Percentiles rank a stretch among this genome's conserved stretches.
These are phyloP conservation scores for Apis dorsata DNA, from an alignment of 1,140 invertebrate genomes.

Conservation along the genomic window DNA sequence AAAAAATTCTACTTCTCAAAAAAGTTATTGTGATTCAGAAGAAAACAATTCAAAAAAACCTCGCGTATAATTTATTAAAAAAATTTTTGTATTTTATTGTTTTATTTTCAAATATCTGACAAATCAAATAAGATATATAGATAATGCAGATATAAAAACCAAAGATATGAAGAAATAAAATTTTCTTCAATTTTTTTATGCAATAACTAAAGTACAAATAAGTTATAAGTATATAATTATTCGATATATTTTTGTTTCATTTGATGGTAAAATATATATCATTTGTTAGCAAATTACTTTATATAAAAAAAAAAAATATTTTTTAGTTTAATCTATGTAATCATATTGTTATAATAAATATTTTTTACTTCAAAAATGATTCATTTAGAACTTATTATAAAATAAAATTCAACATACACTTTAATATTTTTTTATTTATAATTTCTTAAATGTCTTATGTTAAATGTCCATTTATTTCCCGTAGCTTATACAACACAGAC, in stretches of 20 bases:
- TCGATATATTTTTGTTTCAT: slow-evolving; percentile 28
- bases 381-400: background rate
- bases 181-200: slow-evolving; percentile 10
- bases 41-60: slow-evolving; percentile 37
- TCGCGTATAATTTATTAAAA: slow-evolving; percentile 21
- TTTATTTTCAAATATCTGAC: background rate
- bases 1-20: background rate
- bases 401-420: slow-evolving; percentile 37
- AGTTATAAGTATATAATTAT: slow-evolving; percentile 11
- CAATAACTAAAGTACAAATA: slow-evolving; percentile 42
- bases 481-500: slow-evolving; percentile 49
- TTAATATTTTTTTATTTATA: slow-evolving; percentile 44
- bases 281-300: slow-evolving; percentile 17
- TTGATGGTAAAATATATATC: slow-evolving; percentile 25
- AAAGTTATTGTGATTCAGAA: background rate
- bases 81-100: background rate
- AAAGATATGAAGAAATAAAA: slow-evolving; percentile 21
- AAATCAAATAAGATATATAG: background rate
- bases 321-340: slow-evolving; percentile 26
- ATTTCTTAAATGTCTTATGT: slow-evolving; percentile 18
- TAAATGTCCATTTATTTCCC: slow-evolving; percentile 46
- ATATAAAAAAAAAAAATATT: background rate
- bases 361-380: background rate
- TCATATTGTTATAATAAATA: background rate
- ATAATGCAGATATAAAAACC: slow-evolving; percentile 13